Evolutionary conservation across 2,797 vertebrate species (phyloP).

Genomic region (Otolemur crassicaudatus): DNA sequence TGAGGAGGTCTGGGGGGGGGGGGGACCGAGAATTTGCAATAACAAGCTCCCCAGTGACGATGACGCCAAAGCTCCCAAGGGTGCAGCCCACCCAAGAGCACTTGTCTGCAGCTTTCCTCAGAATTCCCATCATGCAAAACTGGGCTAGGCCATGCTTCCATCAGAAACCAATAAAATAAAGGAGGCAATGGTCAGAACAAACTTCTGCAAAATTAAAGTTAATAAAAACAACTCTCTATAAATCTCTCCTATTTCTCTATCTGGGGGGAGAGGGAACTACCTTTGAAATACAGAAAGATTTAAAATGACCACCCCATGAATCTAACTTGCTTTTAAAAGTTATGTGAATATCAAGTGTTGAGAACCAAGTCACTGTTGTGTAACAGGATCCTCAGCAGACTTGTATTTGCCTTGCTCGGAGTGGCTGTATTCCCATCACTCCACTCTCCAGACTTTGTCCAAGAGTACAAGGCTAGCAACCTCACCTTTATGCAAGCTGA

Average conservation of each 20-base stretch:
- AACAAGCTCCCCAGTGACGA: neutral
- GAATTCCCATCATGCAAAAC: neutral
- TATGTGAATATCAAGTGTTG: neutral
- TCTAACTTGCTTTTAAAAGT: neutral
- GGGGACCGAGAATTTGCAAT: neutral
- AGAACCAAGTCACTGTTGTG: neutral
- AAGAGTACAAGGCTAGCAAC: neutral
- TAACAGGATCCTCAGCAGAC: neutral
- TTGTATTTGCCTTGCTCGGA: neutral
- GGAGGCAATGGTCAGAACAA: neutral
- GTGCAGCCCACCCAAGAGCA: neutral
- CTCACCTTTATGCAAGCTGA: neutral
- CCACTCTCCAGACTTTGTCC: neutral
- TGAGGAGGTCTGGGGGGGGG: neutral
- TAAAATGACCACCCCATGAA: neutral
- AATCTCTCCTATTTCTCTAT: neutral
- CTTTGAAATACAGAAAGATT: neutral
- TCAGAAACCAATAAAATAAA: slow-evolving; percentile 35
- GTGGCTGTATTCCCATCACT: neutral
- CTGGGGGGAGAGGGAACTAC: slow-evolving; percentile 36
- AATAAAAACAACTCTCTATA: neutral
- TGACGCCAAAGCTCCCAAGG: neutral
- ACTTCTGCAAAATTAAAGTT: neutral
- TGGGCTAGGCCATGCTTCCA: neutral
- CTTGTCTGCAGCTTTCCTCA: neutral